Percentiles rank a stretch among this genome's conserved stretches.
These are phyloP conservation scores for Anadara kagoshimensis DNA, from an alignment of 1,140 invertebrate genomes.

Conservation along the genomic window DNA sequence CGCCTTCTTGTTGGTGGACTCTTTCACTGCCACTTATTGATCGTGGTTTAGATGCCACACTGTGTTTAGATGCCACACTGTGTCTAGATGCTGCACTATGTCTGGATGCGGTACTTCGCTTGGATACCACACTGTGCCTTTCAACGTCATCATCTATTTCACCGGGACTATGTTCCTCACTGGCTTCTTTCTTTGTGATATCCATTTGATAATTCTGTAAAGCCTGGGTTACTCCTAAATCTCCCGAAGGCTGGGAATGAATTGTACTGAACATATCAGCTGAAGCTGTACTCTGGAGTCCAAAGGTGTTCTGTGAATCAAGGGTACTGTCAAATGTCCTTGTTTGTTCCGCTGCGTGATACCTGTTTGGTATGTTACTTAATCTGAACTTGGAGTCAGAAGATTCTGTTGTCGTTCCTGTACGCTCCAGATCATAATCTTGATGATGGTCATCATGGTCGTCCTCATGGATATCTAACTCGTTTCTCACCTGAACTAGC, in stretches of 20 bases:
- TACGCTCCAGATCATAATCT: conserved; percentile 7
- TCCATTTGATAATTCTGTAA: conserved; percentile 46
- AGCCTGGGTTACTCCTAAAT: conserved; percentile 35
- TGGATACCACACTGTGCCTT: neutral
- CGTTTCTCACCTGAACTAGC: conserved; percentile 51
- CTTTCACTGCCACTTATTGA: neutral
- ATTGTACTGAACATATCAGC: conserved; percentile 48
- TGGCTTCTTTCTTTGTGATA: conserved; percentile 30
- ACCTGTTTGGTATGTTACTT: neutral
- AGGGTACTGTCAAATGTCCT: conserved; percentile 34
- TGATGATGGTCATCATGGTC: conserved; percentile 15
- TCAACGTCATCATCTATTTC: conserved; percentile 17
- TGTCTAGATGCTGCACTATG: conserved; percentile 9
- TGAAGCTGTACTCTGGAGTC: conserved; percentile 40
- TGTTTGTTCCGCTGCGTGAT: neutral
- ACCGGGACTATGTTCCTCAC: conserved; percentile 20
- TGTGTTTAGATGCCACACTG: conserved; percentile 3
- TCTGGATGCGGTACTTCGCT: neutral
- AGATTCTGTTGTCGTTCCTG: conserved; percentile 3
- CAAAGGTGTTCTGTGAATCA: conserved; percentile 43
- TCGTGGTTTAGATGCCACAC: neutral
- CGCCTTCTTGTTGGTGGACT: neutral
- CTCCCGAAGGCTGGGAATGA: conserved; percentile 41
- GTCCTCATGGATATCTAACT: conserved; percentile 53
- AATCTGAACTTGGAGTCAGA: conserved; percentile 13